Base-by-base conservation (phyloP, 23 tunicate species). In the Ciona savignyi region DNA sequence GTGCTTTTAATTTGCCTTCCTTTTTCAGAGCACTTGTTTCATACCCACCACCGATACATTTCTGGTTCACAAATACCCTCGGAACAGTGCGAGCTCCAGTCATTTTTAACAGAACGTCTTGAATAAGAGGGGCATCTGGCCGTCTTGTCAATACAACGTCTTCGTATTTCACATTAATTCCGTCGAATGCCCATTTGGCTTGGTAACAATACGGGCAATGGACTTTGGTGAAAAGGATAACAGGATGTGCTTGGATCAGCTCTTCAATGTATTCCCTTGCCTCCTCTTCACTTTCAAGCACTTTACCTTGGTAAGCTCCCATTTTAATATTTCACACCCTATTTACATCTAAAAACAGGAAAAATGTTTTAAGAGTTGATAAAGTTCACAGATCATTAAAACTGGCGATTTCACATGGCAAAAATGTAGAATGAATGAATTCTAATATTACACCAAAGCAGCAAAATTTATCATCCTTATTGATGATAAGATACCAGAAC, bases 81-180 rank as follows among this genome's bases (percentile, higher is more conserved):
- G 84, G 84, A 4, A 80, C 84, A 23, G 84, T 80, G 19, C 84
- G 76, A 1, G 77, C 84, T 15, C 84, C 84, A 4, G 84, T 80
- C 84, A 80, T 80, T 24, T 71, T 34, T 33, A 80, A 64, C 23
- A 80, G 71, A 62, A 80, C 77, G 33, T 80, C 84, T 71, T 80
- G 84, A 19, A 80, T 71, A 28, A 71, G 25, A 33, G 51, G 68
- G 11, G 51, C 28, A 63, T 80, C 84, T 25, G 84, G 66, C 22
- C 84, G 49, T 21, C 84, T 71, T 0, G 84, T 67, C 22, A 80
- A 33, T 32, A 61, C 48, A 1, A 80, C 77, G 1, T 49, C 84
- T 51, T 80, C 70, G 34, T 61, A 80, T 35, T 71, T n/a, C 23
- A 80, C 76, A 32, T 62, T 30, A 28, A 56, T 70, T 4, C 71